phyloP scores from a whole-genome alignment of 2,113 vertebrate genomes.

The Melanocharis versteri region DNA sequence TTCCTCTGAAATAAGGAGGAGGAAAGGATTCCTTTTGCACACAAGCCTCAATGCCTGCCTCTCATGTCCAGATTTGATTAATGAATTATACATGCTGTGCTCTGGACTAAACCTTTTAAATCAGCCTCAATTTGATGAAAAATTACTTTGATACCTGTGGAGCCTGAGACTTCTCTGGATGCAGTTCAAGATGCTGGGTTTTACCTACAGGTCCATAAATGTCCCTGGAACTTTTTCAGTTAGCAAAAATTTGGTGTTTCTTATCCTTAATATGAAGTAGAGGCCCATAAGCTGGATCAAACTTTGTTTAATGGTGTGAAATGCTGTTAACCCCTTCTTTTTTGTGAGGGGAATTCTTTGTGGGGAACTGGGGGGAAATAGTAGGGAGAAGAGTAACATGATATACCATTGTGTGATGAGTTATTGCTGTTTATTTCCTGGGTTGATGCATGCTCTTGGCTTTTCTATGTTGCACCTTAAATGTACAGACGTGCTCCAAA shows the following conservation, averaged over 20 bases:
- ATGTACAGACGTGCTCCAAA: background rate
- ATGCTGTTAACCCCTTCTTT: background rate
- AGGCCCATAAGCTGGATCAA: background rate
- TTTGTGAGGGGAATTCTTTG: background rate
- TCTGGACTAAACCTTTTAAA: background rate
- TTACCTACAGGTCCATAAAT: background rate
- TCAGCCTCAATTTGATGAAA: background rate
- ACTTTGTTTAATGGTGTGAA: background rate
- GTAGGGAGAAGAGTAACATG: background rate
- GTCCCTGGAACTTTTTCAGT: background rate
- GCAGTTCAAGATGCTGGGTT: background rate
- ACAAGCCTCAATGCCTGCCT: background rate
- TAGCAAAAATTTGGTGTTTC: background rate
- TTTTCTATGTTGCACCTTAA: background rate
- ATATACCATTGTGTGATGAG: background rate
- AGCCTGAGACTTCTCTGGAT: background rate
- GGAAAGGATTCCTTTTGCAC: background rate
- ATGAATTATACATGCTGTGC: background rate
- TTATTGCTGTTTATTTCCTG: background rate
- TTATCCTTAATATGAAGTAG: background rate
- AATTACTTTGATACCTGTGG: background rate
- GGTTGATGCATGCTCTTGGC: background rate
- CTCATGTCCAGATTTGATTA: background rate
- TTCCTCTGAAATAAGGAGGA: background rate
- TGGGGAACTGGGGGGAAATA: background rate